Percentiles rank a stretch among this genome's conserved stretches.
Conservation (phyloP, 2,113 vertebrate genomes). For the Onychostoma macrolepis region DNA sequence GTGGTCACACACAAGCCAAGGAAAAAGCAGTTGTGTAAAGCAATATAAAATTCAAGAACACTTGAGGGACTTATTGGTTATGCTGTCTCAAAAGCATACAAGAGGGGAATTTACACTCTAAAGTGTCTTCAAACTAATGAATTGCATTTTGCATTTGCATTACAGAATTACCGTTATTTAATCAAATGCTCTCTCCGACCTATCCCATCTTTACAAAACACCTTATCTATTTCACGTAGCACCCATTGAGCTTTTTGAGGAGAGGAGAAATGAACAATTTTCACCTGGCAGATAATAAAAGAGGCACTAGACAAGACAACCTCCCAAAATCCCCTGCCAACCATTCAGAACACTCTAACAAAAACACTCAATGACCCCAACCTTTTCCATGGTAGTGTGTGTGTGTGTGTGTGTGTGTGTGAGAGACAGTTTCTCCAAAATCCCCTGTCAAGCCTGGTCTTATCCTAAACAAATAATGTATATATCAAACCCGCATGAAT, state of each 20-base stretch:
- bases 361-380: background rate
- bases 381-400: background rate
- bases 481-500: conserved; percentile 41
- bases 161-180: background rate
- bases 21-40: background rate
- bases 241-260: background rate
- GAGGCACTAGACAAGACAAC: background rate
- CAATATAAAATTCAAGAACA: background rate
- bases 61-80: background rate
- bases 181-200: background rate
- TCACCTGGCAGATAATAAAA: background rate
- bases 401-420: background rate
- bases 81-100: background rate
- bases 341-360: background rate
- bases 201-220: background rate
- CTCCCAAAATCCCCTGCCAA: background rate
- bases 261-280: background rate
- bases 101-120: background rate
- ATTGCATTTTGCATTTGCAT: background rate
- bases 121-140: background rate
- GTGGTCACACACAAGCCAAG: background rate
- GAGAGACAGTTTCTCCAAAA: background rate
- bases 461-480: conserved; percentile 56
- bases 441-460: conserved; percentile 22
- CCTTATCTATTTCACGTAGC: background rate